Evolutionary conservation across 2,113 vertebrate genomes (phyloP).

Genomic region (Zosterops pallidus): DNA sequence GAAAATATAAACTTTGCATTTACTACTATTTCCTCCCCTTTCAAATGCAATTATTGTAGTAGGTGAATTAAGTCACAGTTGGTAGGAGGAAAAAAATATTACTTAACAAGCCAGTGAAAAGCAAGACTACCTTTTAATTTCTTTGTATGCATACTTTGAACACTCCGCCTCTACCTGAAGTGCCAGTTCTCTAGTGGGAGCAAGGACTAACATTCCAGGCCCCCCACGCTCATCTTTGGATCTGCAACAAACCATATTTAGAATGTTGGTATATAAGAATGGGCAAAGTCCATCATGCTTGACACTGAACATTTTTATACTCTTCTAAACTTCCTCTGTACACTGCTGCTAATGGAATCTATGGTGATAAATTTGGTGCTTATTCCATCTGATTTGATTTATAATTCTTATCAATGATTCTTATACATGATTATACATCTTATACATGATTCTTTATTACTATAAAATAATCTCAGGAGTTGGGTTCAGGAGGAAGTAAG

Average conservation of each 20-base stretch:
- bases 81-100: background rate
- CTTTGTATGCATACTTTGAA: conserved; percentile 89
- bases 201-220: conserved; percentile 94
- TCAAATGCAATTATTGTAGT: background rate
- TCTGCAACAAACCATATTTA: conserved; percentile 66
- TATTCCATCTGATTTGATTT: background rate
- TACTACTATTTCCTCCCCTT: background rate
- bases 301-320: background rate
- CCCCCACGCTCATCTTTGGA: conserved; percentile 75
- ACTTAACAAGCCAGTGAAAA: background rate
- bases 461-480: background rate
- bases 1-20: background rate
- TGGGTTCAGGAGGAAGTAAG: background rate
- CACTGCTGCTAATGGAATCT: background rate
- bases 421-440: too few relatives aligned
- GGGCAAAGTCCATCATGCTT: background rate
- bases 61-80: background rate
- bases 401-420: background rate
- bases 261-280: background rate
- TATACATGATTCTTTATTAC: background rate
- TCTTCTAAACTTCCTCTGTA: background rate
- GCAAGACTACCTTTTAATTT: conserved; percentile 84
- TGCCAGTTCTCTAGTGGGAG: conserved; percentile 92
- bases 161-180: conserved; percentile 93
- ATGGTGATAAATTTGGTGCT: background rate